phyloP scores from a whole-genome alignment of 2,113 vertebrate genomes.

The Gadus macrocephalus region DNA sequence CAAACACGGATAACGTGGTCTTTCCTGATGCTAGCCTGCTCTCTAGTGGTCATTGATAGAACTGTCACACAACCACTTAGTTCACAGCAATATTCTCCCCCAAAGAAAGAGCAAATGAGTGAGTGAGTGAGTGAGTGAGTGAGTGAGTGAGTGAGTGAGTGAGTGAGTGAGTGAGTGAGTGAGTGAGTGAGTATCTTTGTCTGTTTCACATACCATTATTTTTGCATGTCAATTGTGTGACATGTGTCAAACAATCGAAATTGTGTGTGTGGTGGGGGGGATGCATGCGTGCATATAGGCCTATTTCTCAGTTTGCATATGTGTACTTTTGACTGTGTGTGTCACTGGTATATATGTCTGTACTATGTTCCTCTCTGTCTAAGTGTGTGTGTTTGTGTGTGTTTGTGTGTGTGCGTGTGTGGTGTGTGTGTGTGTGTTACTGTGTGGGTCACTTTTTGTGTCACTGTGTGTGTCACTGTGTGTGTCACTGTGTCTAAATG shows the following conservation, averaged over 20 bases:
- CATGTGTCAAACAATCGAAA: too few species aligned
- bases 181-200: slow-evolving; percentile 30
- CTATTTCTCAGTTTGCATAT: too few species aligned
- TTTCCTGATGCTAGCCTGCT: too few species aligned
- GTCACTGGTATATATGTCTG: too few species aligned
- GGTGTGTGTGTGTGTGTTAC: slow-evolving; percentile 12
- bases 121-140: not conserved
- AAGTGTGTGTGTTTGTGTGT: too few species aligned
- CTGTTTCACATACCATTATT: not conserved
- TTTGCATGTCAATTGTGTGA: not conserved
- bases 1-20: too few species aligned
- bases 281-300: too few species aligned
- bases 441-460: slow-evolving; percentile 5
- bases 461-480: slow-evolving; percentile 2
- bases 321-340: too few species aligned
- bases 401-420: too few species aligned
- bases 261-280: too few species aligned
- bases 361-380: too few species aligned
- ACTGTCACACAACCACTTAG: not conserved
- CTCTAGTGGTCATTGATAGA: too few species aligned
- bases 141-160: slow-evolving; percentile 5
- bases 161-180: slow-evolving; percentile 26
- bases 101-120: not conserved
- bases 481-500: slow-evolving; percentile 22
- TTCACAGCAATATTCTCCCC: not conserved